Conservation (phyloP, 1,140 invertebrate genomes). For the Aleiodes sp. region DNA sequence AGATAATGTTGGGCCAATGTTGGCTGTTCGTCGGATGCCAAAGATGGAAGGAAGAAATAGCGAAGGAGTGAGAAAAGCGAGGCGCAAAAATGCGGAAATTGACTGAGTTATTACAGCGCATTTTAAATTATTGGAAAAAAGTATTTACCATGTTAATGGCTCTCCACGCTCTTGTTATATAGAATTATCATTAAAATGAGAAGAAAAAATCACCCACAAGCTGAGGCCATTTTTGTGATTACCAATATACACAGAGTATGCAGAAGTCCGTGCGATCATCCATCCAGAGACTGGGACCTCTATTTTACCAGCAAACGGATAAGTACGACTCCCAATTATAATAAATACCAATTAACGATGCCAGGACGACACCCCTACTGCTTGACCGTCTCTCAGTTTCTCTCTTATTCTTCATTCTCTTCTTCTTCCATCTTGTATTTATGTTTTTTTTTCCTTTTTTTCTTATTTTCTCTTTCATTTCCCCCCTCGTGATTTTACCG, state of each 20-base stretch:
- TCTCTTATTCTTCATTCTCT: constrained; percentile 5
- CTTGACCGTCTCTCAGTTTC: not conserved
- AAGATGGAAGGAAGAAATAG: no score
- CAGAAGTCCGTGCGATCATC: constrained; percentile 33
- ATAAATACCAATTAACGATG: constrained; percentile 59
- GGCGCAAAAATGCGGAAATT: no score
- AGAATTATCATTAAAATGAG: constrained; percentile 5
- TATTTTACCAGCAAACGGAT: constrained; percentile 51
- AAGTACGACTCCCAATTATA: constrained; percentile 56
- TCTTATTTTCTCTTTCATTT: not conserved
- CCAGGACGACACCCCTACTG: constrained; percentile 38
- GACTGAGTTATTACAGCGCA: no score
- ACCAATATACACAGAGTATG: not conserved
- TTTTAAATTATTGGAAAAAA: not conserved
- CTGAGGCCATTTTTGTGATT: not conserved
- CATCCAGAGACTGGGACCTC: constrained; percentile 39
- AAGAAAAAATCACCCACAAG: not conserved
- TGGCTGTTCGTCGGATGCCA: no score
- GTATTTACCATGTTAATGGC: constrained; percentile 13
- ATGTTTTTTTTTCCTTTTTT: not conserved
- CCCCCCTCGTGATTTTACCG: not conserved
- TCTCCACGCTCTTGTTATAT: not conserved
- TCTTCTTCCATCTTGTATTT: constrained; percentile 9
- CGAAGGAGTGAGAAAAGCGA: no score
- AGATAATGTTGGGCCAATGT: no score